Evolutionary conservation across 2,888 invertebrate species (phyloP).

Genomic region (Drosophila mimetica): DNA sequence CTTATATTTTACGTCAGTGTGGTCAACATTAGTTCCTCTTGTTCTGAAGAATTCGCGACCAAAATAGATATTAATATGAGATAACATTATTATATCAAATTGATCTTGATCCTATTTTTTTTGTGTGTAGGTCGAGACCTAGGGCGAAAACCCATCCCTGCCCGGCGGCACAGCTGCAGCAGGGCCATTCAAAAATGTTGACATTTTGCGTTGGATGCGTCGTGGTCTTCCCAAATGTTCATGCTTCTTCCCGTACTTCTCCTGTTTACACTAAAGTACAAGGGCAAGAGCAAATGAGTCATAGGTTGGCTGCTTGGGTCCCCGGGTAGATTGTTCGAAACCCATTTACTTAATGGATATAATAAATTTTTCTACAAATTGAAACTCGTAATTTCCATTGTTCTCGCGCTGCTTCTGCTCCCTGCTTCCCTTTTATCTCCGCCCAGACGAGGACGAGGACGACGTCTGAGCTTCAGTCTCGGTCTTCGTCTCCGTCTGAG

Average conservation of each 20-base stretch:
- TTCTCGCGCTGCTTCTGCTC: constrained; percentile 60
- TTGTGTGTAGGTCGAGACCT: constrained; percentile 35
- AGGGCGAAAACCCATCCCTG: constrained; percentile 11
- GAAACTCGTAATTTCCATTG: constrained; percentile 84
- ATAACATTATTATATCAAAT: too few species aligned
- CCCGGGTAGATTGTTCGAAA: constrained; percentile 72
- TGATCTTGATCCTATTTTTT: too few species aligned
- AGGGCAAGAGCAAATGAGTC: constrained; percentile 34
- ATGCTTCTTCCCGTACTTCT: not conserved
- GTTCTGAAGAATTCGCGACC: too few species aligned
- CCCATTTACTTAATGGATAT: constrained; percentile 85
- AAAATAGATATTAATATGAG: too few species aligned
- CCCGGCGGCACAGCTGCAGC: constrained; percentile 68
- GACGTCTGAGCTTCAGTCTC: not conserved
- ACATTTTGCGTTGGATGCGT: constrained; percentile 70
- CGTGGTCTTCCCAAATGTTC: not conserved
- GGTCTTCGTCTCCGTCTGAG: not conserved
- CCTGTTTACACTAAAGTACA: constrained; percentile 31
- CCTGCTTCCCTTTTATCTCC: constrained; percentile 4
- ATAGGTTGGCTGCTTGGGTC: constrained; percentile 36
- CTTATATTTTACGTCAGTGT: too few species aligned
- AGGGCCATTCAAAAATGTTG: constrained; percentile 74
- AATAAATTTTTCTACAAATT: constrained; percentile 84
- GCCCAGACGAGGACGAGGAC: not conserved
- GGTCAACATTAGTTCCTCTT: too few species aligned